phyloP scores from a whole-genome alignment of 92 coral and sea anemone genomes.

The Siderastrea radians region DNA sequence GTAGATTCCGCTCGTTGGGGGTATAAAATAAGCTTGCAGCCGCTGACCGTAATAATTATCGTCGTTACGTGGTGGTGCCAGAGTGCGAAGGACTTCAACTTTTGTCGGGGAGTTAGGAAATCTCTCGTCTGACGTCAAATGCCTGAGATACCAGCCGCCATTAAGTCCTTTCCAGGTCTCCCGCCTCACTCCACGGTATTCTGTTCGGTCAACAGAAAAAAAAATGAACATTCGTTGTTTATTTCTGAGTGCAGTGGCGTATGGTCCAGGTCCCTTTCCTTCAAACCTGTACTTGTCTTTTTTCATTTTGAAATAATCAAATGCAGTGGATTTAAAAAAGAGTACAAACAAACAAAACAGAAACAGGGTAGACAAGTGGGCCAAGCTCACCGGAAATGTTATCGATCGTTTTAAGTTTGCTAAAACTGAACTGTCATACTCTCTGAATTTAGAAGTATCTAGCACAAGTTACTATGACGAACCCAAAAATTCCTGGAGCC shows the following conservation, averaged over 20 bases:
- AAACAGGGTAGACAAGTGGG: too few species aligned
- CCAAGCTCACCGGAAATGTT: too few species aligned
- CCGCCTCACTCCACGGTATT: constrained; percentile 65
- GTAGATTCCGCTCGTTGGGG: constrained; percentile 68
- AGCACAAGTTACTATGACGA: too few species aligned
- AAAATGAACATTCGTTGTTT: background rate
- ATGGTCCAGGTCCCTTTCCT: background rate
- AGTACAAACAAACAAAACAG: too few species aligned
- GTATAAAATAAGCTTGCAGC: constrained; percentile 75
- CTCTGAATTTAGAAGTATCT: too few species aligned
- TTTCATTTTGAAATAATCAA: too few species aligned
- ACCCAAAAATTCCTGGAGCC: too few species aligned
- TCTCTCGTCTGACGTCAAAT: constrained; percentile 70
- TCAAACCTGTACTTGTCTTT: too few species aligned
- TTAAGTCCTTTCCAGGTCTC: constrained; percentile 65
- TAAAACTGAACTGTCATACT: too few species aligned
- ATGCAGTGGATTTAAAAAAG: too few species aligned
- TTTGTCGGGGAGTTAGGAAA: constrained; percentile 57
- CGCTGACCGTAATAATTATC: constrained; percentile 74
- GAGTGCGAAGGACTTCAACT: constrained; percentile 29
- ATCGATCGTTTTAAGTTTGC: too few species aligned
- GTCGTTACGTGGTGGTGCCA: constrained; percentile 66
- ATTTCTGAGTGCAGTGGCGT: background rate
- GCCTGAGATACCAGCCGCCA: constrained; percentile 77
- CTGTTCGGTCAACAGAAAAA: constrained; percentile 11